Evolutionary conservation across 2,113 vertebrate genomes (phyloP).

Genomic region (Eudorcas thomsonii): DNA sequence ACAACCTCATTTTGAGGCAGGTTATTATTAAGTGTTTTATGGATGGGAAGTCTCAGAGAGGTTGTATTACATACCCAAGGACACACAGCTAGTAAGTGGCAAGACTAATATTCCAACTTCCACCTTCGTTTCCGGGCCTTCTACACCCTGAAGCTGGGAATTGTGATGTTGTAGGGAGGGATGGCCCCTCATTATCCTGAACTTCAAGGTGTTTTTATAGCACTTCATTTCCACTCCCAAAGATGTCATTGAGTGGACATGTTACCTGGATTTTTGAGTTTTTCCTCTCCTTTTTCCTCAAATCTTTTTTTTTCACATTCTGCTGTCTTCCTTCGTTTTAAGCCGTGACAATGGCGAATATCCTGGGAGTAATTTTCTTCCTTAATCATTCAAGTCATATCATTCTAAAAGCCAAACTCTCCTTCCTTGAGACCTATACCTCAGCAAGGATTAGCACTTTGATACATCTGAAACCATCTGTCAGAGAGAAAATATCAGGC

Average conservation of each 20-base stretch:
- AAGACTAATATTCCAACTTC: neutral
- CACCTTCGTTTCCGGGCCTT: neutral
- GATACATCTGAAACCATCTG: slow-evolving; percentile 71
- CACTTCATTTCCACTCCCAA: neutral
- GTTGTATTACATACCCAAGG: neutral
- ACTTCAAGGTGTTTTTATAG: slow-evolving; percentile 10
- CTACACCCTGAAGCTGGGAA: neutral
- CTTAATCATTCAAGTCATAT: slow-evolving; percentile 68
- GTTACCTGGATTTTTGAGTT: slow-evolving; percentile 37
- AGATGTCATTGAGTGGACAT: neutral
- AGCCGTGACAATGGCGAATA: slow-evolving; percentile 43
- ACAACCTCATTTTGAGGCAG: neutral
- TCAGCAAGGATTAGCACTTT: slow-evolving; percentile 68
- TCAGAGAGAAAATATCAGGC: slow-evolving; percentile 69
- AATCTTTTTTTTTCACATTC: slow-evolving; percentile 26
- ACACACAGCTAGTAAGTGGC: neutral
- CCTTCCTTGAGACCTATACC: slow-evolving; percentile 70
- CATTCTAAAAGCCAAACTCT: slow-evolving; percentile 65
- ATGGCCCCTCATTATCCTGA: neutral
- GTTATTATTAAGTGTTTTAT: neutral
- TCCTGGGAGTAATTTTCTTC: slow-evolving; percentile 66
- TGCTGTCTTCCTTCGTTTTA: slow-evolving; percentile 47
- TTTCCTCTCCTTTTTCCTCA: neutral
- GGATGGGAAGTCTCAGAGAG: neutral
- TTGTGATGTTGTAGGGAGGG: neutral